Percentiles rank a stretch among this genome's conserved stretches.
Conservation (phyloP, 2,797 vertebrate genomes). For the Sylvilagus floridanus region DNA sequence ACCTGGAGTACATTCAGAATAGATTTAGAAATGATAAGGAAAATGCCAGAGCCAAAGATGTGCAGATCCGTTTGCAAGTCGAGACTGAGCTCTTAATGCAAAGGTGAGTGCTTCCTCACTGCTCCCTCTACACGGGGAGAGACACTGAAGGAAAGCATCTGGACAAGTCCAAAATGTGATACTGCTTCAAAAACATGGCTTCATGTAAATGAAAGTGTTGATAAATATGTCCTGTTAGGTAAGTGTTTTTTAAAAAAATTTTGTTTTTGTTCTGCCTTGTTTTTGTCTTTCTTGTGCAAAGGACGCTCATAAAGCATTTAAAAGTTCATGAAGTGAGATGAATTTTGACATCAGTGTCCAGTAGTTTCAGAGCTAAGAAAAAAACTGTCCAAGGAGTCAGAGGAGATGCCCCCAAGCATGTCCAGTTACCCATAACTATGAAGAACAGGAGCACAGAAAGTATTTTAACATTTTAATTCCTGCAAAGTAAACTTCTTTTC, state of each 20-base stretch:
- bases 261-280: background rate
- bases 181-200: no score
- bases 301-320: conserved; percentile 7
- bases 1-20: conserved; percentile 88
- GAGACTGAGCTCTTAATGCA: conserved; percentile 75
- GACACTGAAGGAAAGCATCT: background rate
- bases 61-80: no score
- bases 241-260: background rate
- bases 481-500: conserved; percentile 44
- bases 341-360: conserved; percentile 38
- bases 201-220: background rate
- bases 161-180: no score
- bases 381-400: background rate
- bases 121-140: background rate
- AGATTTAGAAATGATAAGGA: conserved; percentile 80
- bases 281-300: conserved; percentile 46
- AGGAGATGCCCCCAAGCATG: background rate
- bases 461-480: conserved; percentile 30
- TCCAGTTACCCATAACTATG: background rate
- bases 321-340: conserved; percentile 26
- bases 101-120: conserved; percentile 88
- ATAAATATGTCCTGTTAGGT: background rate
- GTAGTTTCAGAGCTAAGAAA: background rate
- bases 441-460: conserved; percentile 36
- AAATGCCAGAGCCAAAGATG: conserved; percentile 31